Evolutionary conservation across 2,113 vertebrate species (phyloP), one percentile per base, ranked within the genome.

Genomic region (Desmodus rotundus): DNA sequence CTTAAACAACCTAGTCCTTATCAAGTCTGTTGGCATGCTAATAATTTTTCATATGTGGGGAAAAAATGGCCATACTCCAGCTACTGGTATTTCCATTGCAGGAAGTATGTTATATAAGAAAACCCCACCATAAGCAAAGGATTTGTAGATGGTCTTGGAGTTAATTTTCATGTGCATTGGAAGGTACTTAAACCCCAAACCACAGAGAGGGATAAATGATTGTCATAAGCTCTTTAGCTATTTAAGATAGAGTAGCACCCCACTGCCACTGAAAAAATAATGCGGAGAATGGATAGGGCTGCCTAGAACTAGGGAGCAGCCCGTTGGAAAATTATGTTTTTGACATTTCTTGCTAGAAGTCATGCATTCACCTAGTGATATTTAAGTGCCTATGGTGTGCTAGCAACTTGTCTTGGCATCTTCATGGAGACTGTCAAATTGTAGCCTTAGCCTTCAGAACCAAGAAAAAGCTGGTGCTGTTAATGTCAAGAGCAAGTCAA

Each of bases 101-200:
- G 80, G 45, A 94, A 94, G 76, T 50, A 67, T 52, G 33, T 54
- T 28, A 31, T 17, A 11, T 58, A 61, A 96, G 56, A 16, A 85
- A 88, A 61, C 14, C 7, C 14, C 41, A 68, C 43, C 73, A 9
- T 82, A 84, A 9, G 15, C 38, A 86, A 76, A 83, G 24, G 33
- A 70, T 85, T 78, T 94, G 43, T 61, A 74, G 65, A 17, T 80
- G 41, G 13, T 78, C 58, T 84, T 68, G 19, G 50, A 87, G 70
- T 89, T 95, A 63, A 97, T 95, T 97, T 94, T 84, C 72, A 73
- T 81, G 65, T n/a, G 3, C 31, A 90, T 95, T 90, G 36, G 74
- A 65, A 80, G 15, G 31, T 50, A 38, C n/a, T 94, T 89, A 97
- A 90, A 80, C 31, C 20, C 41, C 38, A 65, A 77, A 41, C 73